A percentile compares a stretch with the other conserved stretches of the same genome.
Evolutionary conservation across 2,113 vertebrate species (phyloP).

Genomic region (Phrynocephalus versicolor): DNA sequence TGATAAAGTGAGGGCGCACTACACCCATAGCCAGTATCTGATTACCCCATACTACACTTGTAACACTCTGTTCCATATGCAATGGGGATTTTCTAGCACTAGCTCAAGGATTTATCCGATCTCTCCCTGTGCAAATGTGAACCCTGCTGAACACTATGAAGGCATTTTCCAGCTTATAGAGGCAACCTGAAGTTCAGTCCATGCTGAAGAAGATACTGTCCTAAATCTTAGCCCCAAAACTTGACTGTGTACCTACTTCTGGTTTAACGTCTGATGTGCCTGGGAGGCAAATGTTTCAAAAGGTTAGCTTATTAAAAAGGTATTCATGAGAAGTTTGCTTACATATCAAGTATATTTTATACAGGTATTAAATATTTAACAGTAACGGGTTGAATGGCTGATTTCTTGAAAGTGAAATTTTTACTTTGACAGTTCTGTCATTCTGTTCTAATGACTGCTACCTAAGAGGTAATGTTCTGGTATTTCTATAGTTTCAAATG

Average conservation of each 20-base stretch:
- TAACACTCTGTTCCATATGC: too few species aligned
- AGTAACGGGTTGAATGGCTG: neutral
- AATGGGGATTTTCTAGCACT: too few species aligned
- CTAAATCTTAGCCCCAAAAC: too few species aligned
- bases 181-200: too few species aligned
- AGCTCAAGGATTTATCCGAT: too few species aligned
- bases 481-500: neutral
- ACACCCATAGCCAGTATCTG: too few species aligned
- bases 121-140: too few species aligned
- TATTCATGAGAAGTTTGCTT: neutral
- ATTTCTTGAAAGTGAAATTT: constrained; percentile 1
- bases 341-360: neutral
- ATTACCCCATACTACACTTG: too few species aligned
- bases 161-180: too few species aligned
- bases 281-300: neutral
- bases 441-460: neutral
- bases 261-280: neutral
- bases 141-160: too few species aligned
- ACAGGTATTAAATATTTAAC: neutral
- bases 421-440: constrained; percentile 16
- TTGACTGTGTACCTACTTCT: neutral
- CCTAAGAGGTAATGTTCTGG: neutral
- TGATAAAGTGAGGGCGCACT: too few species aligned
- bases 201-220: too few species aligned
- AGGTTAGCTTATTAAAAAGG: neutral